These are phyloP conservation scores for Spodoptera frugiperda DNA, from an alignment of 1,140 invertebrate species.

Conservation along the genomic window DNA sequence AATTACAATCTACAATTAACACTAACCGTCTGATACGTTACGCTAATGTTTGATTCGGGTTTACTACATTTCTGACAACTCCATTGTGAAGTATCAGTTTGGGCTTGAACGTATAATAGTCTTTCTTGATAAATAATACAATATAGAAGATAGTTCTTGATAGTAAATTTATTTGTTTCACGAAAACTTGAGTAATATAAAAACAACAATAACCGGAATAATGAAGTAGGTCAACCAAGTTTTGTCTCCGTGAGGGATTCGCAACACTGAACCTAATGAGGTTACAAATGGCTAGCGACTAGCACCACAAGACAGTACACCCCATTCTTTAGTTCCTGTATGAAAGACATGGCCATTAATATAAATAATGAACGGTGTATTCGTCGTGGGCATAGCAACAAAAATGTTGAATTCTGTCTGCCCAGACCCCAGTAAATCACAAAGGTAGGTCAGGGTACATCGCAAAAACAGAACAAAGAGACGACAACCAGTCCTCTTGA, in stretches of 20 bases:
- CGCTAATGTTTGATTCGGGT: no score
- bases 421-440: slow-evolving; percentile 59
- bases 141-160: no score
- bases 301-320: slow-evolving; percentile 7
- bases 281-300: not conserved
- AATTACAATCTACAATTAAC: slow-evolving; percentile 9
- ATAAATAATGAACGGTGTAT: not conserved
- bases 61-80: no score
- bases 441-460: slow-evolving; percentile 68
- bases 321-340: not conserved
- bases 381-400: slow-evolving; percentile 28
- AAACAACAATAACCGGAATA: no score
- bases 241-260: no score
- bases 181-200: no score
- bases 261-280: no score
- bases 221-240: no score
- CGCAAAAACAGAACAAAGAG: slow-evolving; percentile 55
- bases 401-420: not conserved
- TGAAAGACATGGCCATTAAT: slow-evolving; percentile 1
- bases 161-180: no score
- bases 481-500: slow-evolving; percentile 60
- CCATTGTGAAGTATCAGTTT: no score
- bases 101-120: no score
- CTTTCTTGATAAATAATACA: no score
- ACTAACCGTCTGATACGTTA: not conserved